These are phyloP conservation scores for Phallusia fumigata DNA, from an alignment of 23 tunicate genomes.

Conservation along the genomic window DNA sequence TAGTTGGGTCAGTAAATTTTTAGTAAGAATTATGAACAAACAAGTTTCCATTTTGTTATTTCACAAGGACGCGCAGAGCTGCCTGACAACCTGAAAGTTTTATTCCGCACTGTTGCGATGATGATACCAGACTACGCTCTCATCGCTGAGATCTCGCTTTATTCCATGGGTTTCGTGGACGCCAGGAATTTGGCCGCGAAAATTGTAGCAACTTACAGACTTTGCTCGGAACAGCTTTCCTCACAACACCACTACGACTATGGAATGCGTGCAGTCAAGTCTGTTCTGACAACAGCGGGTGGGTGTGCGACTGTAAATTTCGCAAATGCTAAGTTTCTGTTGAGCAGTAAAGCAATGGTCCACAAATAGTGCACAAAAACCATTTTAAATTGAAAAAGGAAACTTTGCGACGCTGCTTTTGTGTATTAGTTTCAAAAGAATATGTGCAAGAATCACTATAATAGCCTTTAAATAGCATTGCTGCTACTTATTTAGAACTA, in stretches of 20 bases:
- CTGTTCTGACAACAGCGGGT: conserved; percentile 96
- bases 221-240: conserved; percentile 95
- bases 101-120: conserved; percentile 95
- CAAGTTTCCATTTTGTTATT: neutral
- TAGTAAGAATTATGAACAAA: too few species aligned
- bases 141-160: conserved; percentile 95
- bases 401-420: too few species aligned
- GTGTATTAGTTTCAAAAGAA: too few species aligned
- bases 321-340: too few species aligned
- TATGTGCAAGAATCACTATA: too few species aligned
- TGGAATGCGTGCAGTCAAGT: conserved; percentile 93
- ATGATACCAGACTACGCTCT: conserved; percentile 98
- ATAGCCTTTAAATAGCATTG: too few species aligned
- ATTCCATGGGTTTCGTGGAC: conserved; percentile 92
- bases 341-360: too few species aligned
- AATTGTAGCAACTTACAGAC: conserved; percentile 89
- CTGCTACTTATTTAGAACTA: too few species aligned
- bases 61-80: conserved; percentile 78
- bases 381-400: too few species aligned
- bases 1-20: too few species aligned
- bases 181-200: conserved; percentile 94
- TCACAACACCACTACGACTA: conserved; percentile 99
- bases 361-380: too few species aligned
- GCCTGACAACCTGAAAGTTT: conserved; percentile 93
- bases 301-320: neutral